Base-by-base conservation (phyloP, 2,888 invertebrate genomes). In the Plebejus argus region DNA sequence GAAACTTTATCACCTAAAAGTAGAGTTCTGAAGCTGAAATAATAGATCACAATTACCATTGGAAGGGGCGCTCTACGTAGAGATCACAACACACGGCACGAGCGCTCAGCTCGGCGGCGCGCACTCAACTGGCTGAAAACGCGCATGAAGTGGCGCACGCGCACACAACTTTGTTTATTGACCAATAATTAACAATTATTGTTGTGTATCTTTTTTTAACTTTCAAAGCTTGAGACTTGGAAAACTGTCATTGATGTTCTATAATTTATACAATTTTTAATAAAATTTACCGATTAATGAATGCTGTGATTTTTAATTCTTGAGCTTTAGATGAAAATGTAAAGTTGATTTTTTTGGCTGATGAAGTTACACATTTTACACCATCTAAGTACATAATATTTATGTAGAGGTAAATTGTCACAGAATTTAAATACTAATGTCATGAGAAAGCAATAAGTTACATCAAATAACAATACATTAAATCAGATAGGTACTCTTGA, bases 41-140 rank as follows among this genome's bases (percentile, higher is more conserved):
- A 81, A 82, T 80, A 83, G 28, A 84, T 87, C 92, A 92, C 91
- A 87, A 85, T 93, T 92, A 93, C 92, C 93, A 93, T 93, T 91
- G 91, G 92, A 92, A 90, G 81, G 82, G 79, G 79, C 79, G 80
- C 81, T 83, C 81, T 84, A 82, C 80, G 79, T 83, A 80, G 81
- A 83, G 83, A 66, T 66, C 18, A 66, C 66, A 15, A 66, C 28
- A 49, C 28, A 72, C 72, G 39, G 49, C 74, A 81, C 85, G 86
- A 87, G 88, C 89, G 90, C 86, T 86, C 83, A 83, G 85, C 83
- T 82, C 88, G 85, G 86, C 86, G 86, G 88, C 89, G 86, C 93
- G 86, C 89, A 90, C 89, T 86, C 86, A 85, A 93, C 93, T 92
- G 89, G 78, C 83, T 81, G 80, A 89, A 90, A 89, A 90, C 86